phyloP scores from a whole-genome alignment of 2,113 vertebrate genomes.

The Balaenoptera acutorostrata region DNA sequence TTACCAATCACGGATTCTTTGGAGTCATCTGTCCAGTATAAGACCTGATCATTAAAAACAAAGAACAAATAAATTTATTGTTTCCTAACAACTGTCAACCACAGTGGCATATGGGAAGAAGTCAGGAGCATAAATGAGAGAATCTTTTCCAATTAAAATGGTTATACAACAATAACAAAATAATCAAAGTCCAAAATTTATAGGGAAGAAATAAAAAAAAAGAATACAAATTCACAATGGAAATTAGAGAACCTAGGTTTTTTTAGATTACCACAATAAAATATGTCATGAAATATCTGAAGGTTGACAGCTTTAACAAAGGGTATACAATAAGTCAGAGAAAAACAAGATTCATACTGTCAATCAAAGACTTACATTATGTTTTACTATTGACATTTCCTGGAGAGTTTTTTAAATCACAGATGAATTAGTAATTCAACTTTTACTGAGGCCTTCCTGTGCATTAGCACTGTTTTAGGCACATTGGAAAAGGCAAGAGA shows the following conservation, averaged over 20 bases:
- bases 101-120: conserved; percentile 6
- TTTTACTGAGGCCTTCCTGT: neutral
- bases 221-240: neutral
- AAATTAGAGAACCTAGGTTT: conserved; percentile 16
- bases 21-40: conserved; percentile 90
- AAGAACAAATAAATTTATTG: neutral
- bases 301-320: neutral
- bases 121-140: neutral
- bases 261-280: conserved; percentile 38
- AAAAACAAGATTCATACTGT: neutral
- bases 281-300: neutral
- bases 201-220: conserved; percentile 5
- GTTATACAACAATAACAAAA: neutral
- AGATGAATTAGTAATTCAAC: neutral
- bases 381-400: neutral
- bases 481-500: neutral
- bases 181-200: conserved; percentile 34
- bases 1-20: conserved; percentile 88
- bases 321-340: neutral
- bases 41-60: conserved; percentile 80
- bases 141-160: neutral
- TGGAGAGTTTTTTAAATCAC: neutral
- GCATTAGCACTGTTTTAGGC: neutral
- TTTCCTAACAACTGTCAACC: conserved; percentile 5
- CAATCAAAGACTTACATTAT: neutral